Evolutionary conservation across 1,140 invertebrate species (phyloP), one percentile per base, ranked within the genome.

Genomic region (Acromyrmex charruanus): DNA sequence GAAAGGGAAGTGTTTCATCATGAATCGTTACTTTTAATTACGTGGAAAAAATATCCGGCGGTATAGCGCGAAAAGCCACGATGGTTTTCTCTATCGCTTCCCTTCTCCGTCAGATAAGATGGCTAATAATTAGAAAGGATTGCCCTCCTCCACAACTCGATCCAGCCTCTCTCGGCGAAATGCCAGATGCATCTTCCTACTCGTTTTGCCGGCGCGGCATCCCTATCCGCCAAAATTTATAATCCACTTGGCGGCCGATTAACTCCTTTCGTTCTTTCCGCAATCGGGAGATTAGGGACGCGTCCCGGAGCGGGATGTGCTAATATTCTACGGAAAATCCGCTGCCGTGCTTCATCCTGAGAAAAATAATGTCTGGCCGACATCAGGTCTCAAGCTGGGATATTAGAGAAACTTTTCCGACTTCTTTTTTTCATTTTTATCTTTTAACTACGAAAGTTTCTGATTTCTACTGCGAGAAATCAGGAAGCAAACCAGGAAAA

Each of bases 61-160:
- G 53, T 71, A 31, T 58, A 68, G 68, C 39, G 39, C 55, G 55
- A 28, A 49, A 65, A 72, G 31, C 12, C 31, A 53, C 35, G 31
- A 25, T 4, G 12, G 75, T 53, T 58, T 84, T 61, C 39, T 51
- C 25, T 21, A 75, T 66, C 69, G 55, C 80, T 61, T 39, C 65
- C 74, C 74, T 86, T 58, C 65, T 84, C 59, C 65, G 16, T n/a
- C 51, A 80, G 91, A 87, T 90, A 91, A 90, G 79, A 18, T 59
- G 90, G 81, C 88, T 92, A 89, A 91, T 92, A 90, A 92, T 92
- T 89, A 90, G 85, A 49, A 49, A 31, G 59, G 88, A 68, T 72
- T 86, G 86, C 39, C 21, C 14, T 31, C 7, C 59, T 58, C 58
- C 9, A 1, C 18, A 12, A n/a, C 35, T 35, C 65, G 35, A 44